Conservation (phyloP, 2,797 vertebrate genomes). For the Fratercula arctica region DNA sequence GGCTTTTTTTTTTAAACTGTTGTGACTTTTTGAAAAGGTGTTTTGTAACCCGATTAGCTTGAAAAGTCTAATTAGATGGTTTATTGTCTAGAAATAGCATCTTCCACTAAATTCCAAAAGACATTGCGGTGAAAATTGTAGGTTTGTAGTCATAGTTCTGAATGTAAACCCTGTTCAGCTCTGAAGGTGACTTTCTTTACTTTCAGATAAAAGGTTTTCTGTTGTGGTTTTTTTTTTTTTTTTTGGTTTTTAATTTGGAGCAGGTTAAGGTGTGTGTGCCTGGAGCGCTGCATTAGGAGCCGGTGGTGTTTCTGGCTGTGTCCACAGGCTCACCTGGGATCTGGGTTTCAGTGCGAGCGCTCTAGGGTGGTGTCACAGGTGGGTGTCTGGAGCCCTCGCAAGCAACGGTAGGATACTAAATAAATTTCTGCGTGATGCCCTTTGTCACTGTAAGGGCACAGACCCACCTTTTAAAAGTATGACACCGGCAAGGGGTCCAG, state of each 20-base stretch:
- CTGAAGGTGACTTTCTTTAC: background rate
- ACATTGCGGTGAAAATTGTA: background rate
- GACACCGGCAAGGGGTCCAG: background rate
- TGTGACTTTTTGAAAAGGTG: background rate
- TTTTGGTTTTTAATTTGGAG: background rate
- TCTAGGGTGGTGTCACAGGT: background rate
- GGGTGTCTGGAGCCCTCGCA: background rate
- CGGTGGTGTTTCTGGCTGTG: background rate
- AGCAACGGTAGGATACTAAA: background rate
- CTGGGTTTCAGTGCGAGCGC: background rate
- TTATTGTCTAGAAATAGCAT: slow-evolving; percentile 35
- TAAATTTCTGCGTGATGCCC: background rate
- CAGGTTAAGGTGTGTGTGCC: background rate
- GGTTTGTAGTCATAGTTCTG: slow-evolving; percentile 10
- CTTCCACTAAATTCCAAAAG: slow-evolving; percentile 20
- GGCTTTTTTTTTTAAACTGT: background rate
- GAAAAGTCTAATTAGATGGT: slow-evolving; percentile 10
- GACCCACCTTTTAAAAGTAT: background rate
- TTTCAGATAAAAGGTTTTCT: background rate
- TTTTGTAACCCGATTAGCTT: slow-evolving; percentile 36
- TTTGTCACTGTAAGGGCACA: background rate
- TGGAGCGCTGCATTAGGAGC: background rate
- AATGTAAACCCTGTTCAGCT: background rate
- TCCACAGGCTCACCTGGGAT: background rate
- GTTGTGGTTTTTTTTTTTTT: background rate